Percentiles rank a stretch among this genome's conserved stretches.
These are phyloP conservation scores for Diuraphis noxia DNA, from an alignment of 1,140 invertebrate genomes.

Conservation along the genomic window DNA sequence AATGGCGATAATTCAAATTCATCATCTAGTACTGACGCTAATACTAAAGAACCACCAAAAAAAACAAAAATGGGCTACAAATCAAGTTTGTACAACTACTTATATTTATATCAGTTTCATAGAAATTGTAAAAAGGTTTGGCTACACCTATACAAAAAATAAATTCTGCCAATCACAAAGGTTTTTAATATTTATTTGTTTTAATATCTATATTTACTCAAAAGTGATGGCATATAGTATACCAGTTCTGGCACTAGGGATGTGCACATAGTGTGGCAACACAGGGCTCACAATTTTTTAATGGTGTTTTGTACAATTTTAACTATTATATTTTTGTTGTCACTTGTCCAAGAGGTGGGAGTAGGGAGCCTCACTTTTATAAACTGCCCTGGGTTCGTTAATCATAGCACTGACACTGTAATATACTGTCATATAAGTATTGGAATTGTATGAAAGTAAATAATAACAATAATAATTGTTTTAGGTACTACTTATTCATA, in stretches of 20 bases:
- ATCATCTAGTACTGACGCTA: not conserved
- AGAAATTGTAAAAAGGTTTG: not conserved
- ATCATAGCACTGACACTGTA: no score
- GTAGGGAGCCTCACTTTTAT: no score
- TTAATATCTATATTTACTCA: not conserved
- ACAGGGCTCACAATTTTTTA: no score
- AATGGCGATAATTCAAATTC: not conserved
- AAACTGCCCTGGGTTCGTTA: no score
- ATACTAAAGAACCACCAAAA: not conserved
- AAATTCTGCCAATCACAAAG: not conserved
- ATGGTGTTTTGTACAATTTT: no score
- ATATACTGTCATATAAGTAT: not conserved
- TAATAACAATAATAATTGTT: not conserved
- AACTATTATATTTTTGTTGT: no score
- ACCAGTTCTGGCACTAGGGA: no score
- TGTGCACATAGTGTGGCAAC: no score
- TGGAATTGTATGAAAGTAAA: not conserved
- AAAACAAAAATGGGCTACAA: not conserved
- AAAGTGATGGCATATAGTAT: not conserved
- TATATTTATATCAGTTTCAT: not conserved
- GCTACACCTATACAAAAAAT: not conserved
- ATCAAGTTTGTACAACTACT: conserved; percentile 1
- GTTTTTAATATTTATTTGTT: not conserved
- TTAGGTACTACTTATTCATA: conserved; percentile 11
- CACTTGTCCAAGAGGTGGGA: no score